Conservation (phyloP, 1,140 invertebrate genomes). For the Trachymyrmex cornetzi region DNA sequence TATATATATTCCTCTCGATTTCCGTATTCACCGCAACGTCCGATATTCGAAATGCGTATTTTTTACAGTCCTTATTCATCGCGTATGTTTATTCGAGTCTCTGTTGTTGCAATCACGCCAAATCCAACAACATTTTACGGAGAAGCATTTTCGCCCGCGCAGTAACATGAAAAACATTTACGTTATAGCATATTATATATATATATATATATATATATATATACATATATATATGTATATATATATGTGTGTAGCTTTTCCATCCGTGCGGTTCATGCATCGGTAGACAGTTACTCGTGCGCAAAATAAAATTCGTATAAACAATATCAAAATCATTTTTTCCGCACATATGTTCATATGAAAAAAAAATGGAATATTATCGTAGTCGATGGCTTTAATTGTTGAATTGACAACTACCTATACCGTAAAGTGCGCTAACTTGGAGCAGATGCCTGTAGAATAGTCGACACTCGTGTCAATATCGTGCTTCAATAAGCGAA, state of each 20-base stretch:
- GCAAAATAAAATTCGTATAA: neutral
- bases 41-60: conserved; percentile 28
- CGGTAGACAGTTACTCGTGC: neutral
- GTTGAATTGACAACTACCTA: neutral
- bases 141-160: conserved; percentile 2
- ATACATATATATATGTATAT: neutral
- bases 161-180: conserved; percentile 33
- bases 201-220: neutral
- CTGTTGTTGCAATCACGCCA: neutral
- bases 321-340: conserved; percentile 25
- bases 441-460: neutral
- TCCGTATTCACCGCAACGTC: neutral
- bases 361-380: neutral
- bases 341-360: neutral
- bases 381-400: neutral
- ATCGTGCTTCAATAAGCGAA: neutral
- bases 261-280: conserved; percentile 6
- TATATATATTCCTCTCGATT: neutral
- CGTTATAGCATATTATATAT: neutral
- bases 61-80: conserved; percentile 13
- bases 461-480: neutral
- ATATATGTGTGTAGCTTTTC: neutral
- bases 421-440: conserved; percentile 1
- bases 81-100: neutral
- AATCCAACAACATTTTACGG: conserved; percentile 30